These are phyloP conservation scores for Germaria angustata DNA, from an alignment of 2,888 invertebrate genomes.

Conservation along the genomic window DNA sequence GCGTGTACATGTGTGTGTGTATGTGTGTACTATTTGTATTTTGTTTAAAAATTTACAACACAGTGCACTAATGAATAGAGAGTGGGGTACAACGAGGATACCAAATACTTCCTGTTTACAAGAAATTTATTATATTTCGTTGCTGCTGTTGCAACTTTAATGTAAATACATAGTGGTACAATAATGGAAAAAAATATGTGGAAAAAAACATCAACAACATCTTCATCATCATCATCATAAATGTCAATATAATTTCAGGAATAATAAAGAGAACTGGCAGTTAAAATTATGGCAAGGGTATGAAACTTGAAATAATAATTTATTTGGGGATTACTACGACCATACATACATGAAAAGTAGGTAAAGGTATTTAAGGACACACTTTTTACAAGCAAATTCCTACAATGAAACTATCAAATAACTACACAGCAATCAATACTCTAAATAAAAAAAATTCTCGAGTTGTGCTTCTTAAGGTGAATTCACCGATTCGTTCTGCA, in stretches of 20 bases:
- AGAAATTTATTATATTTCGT: constrained; percentile 29
- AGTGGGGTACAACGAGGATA: not conserved
- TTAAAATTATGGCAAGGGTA: not conserved
- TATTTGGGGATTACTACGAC: no score
- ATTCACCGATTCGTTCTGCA: no score
- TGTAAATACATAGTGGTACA: not conserved
- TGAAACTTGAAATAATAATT: no score
- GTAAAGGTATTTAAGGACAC: no score
- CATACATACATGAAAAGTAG: no score
- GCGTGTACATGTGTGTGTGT: not conserved
- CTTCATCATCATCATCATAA: constrained; percentile 26
- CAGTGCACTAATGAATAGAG: constrained; percentile 1
- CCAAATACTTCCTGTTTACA: constrained; percentile 42
- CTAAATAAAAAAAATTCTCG: no score
- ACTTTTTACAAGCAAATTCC: no score
- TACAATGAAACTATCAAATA: no score
- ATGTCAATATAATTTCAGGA: constrained; percentile 39
- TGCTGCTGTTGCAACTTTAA: constrained; percentile 32
- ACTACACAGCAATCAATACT: no score
- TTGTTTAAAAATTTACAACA: constrained; percentile 23
- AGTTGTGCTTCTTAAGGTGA: no score
- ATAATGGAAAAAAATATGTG: not conserved
- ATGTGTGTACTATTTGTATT: not conserved
- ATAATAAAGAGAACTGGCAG: constrained; percentile 1
- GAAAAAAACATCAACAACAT: constrained; percentile 2